These are phyloP conservation scores for Drosophila ercepeae DNA, from an alignment of 1,140 invertebrate species.

Conservation along the genomic window DNA sequence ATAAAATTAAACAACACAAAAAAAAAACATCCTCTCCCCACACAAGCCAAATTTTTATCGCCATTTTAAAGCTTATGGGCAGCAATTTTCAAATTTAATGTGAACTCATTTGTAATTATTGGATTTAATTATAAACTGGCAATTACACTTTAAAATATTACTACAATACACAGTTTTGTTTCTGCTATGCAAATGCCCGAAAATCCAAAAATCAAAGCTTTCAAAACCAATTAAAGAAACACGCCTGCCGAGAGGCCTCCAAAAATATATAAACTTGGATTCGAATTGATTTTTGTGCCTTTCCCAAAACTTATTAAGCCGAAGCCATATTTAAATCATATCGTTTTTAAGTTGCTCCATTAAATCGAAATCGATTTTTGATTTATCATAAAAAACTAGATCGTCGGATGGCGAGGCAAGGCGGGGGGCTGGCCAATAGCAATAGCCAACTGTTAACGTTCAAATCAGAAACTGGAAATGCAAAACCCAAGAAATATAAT, in stretches of 20 bases:
- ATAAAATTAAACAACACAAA: constrained; percentile 26
- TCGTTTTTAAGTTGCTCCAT: constrained; percentile 48
- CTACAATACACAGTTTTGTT: constrained; percentile 3
- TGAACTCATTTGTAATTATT: constrained; percentile 53
- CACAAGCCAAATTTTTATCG: constrained; percentile 43
- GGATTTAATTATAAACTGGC: background rate
- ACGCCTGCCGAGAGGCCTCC: constrained; percentile 48
- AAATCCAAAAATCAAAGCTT: constrained; percentile 55
- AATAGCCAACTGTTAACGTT: constrained; percentile 31
- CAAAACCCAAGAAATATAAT: constrained; percentile 59
- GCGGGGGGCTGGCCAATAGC: constrained; percentile 12
- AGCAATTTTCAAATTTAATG: constrained; percentile 53
- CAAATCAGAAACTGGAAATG: constrained; percentile 69
- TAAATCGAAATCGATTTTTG: constrained; percentile 66
- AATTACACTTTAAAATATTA: background rate
- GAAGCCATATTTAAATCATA: constrained; percentile 68
- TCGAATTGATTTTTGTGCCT: constrained; percentile 31
- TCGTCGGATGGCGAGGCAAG: background rate
- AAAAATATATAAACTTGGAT: constrained; percentile 26
- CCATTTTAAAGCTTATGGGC: constrained; percentile 57
- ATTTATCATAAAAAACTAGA: constrained; percentile 65
- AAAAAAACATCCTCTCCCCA: constrained; percentile 13
- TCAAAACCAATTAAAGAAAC: constrained; percentile 71
- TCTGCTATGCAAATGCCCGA: constrained; percentile 24
- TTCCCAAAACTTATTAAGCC: constrained; percentile 18